phyloP scores from a whole-genome alignment of 2,113 vertebrate genomes.

The Tupaia tana region DNA sequence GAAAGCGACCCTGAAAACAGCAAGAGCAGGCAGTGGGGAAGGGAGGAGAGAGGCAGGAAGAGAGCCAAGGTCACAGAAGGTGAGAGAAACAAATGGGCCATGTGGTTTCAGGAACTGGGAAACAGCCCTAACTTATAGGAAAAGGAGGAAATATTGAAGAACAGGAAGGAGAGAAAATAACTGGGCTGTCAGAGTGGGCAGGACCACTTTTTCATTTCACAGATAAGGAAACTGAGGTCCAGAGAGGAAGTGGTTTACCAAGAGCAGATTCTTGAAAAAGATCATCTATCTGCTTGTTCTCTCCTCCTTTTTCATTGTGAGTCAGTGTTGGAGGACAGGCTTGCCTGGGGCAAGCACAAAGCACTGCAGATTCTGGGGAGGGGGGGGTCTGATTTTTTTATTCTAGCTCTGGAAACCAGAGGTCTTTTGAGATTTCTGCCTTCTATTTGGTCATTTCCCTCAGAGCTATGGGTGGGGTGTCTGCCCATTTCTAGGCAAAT shows the following conservation, averaged over 20 bases:
- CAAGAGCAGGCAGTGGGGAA: neutral
- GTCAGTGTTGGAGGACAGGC: neutral
- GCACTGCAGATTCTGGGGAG: neutral
- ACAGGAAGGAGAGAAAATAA: neutral
- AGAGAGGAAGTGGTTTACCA: neutral
- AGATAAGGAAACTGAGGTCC: constrained; percentile 10
- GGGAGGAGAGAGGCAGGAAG: rapidly evolving
- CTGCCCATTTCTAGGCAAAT: neutral
- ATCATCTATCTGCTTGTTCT: neutral
- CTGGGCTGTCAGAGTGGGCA: rapidly evolving
- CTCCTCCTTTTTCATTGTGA: neutral
- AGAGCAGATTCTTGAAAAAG: neutral
- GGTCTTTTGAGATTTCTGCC: neutral
- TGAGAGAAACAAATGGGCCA: neutral
- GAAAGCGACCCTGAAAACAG: neutral
- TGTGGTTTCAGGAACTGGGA: neutral
- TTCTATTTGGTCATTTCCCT: neutral
- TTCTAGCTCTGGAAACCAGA: neutral
- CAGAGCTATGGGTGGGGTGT: neutral
- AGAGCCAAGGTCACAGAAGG: neutral
- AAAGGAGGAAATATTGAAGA: neutral
- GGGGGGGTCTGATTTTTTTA: neutral
- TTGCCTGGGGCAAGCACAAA: neutral
- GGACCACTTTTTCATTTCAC: neutral
- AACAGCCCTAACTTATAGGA: neutral